These are phyloP conservation scores for Lepus americanus DNA, from an alignment of 2,113 vertebrate genomes.

Conservation along the genomic window DNA sequence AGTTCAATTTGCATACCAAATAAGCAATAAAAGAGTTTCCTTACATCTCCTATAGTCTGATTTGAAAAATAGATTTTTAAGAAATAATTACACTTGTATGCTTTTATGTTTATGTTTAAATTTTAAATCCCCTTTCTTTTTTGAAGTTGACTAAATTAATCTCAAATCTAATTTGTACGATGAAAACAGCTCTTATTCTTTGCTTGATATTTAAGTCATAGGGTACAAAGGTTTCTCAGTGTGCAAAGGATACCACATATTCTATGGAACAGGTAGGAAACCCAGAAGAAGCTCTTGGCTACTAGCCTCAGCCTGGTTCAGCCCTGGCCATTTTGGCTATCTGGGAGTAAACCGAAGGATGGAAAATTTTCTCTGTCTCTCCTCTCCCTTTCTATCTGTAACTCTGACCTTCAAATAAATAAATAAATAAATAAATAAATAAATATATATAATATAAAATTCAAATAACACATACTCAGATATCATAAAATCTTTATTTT, in stretches of 20 bases:
- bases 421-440: too few relatives aligned
- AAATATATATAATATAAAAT: not conserved
- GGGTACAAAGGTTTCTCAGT: not conserved
- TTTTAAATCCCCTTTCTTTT: not conserved
- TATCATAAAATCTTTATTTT: not conserved
- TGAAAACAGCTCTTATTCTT: not conserved
- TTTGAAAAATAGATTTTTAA: not conserved
- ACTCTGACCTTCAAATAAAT: too few relatives aligned
- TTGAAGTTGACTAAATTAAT: not conserved
- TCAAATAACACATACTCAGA: not conserved
- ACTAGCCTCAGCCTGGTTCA: too few relatives aligned
- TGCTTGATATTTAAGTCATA: not conserved
- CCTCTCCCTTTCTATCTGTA: too few relatives aligned
- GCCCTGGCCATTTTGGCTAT: too few relatives aligned
- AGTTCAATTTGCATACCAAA: not conserved
- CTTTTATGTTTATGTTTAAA: not conserved
- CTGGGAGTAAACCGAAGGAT: too few relatives aligned
- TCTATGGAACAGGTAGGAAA: not conserved
- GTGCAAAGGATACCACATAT: not conserved
- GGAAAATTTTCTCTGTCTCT: too few relatives aligned
- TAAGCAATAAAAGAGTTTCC: not conserved
- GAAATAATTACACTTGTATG: not conserved
- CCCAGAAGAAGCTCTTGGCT: too few relatives aligned
- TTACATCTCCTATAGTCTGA: not conserved
- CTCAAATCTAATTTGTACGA: not conserved